Evolutionary conservation across 1,140 invertebrate species (phyloP).

Genomic region (Hyposmocoma kahamanoa): DNA sequence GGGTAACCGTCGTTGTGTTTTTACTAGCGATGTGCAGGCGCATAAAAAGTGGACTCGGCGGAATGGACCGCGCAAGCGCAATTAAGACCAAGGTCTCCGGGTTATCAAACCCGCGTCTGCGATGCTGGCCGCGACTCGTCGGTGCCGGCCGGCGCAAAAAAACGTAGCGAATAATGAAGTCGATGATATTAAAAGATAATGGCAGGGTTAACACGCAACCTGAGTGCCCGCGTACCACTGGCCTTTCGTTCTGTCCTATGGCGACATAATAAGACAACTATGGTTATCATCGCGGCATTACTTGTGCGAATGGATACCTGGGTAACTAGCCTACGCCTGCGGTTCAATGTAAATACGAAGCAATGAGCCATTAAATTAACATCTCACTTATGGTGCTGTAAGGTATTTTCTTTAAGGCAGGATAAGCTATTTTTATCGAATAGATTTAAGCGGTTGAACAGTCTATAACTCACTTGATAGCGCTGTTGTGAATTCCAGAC

Average conservation of each 20-base stretch:
- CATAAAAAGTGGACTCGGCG: constrained; percentile 68
- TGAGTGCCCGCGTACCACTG: constrained; percentile 40
- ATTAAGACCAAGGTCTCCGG: constrained; percentile 72
- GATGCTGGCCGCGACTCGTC: constrained; percentile 40
- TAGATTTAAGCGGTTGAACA: too few species aligned
- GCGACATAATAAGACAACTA: constrained; percentile 28
- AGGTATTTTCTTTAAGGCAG: too few species aligned
- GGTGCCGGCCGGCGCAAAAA: constrained; percentile 62
- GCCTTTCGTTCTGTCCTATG: constrained; percentile 27
- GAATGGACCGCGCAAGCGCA: constrained; percentile 67
- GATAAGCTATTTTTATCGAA: too few species aligned
- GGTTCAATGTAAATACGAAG: background rate
- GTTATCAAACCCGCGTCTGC: constrained; percentile 69
- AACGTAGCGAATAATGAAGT: constrained; percentile 67
- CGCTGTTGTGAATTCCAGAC: constrained; percentile 35
- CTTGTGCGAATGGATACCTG: too few species aligned
- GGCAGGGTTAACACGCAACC: constrained; percentile 55
- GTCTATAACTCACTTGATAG: too few species aligned
- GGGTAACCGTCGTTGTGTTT: constrained; percentile 57
- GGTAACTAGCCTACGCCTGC: too few species aligned
- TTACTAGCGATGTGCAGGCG: constrained; percentile 69
- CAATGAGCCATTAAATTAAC: background rate
- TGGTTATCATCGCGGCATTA: too few species aligned
- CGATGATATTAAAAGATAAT: constrained; percentile 72
- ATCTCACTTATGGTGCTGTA: background rate